Conservation (phyloP, 2,113 vertebrate genomes). For the Coracopsis vasa region DNA sequence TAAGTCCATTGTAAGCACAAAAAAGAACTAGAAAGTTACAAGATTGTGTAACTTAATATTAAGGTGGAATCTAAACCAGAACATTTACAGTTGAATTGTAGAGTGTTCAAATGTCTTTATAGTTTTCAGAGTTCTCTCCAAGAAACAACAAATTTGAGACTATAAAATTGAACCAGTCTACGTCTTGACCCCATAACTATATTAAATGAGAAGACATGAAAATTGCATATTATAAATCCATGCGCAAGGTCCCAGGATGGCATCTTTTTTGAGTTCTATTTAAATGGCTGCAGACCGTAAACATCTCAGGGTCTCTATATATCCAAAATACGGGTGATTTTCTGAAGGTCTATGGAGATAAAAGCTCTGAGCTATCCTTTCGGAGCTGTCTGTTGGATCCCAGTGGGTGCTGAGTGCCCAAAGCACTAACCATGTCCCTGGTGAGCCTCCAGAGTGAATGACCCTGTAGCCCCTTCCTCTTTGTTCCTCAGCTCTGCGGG, state of each 20-base stretch:
- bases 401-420: not conserved
- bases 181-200: not conserved
- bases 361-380: not conserved
- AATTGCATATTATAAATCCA: not conserved
- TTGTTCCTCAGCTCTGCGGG: not conserved
- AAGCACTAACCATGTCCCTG: not conserved
- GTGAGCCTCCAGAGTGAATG: not conserved
- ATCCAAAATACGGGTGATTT: not conserved
- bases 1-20: not conserved
- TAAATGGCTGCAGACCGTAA: not conserved
- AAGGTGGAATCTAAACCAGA: not conserved
- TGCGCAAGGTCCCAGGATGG: not conserved
- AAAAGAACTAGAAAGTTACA: not conserved
- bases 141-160: not conserved
- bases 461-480: not conserved
- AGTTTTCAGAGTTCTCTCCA: not conserved
- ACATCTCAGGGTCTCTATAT: not conserved
- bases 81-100: not conserved
- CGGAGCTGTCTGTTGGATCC: not conserved
- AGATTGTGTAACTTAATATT: not conserved
- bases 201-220: not conserved
- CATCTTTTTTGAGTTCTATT: not conserved
- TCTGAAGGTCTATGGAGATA: not conserved
- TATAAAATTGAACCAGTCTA: not conserved
- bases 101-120: not conserved